phyloP scores from a whole-genome alignment of 2,797 vertebrate species.

The Cichlasoma orientale region DNA sequence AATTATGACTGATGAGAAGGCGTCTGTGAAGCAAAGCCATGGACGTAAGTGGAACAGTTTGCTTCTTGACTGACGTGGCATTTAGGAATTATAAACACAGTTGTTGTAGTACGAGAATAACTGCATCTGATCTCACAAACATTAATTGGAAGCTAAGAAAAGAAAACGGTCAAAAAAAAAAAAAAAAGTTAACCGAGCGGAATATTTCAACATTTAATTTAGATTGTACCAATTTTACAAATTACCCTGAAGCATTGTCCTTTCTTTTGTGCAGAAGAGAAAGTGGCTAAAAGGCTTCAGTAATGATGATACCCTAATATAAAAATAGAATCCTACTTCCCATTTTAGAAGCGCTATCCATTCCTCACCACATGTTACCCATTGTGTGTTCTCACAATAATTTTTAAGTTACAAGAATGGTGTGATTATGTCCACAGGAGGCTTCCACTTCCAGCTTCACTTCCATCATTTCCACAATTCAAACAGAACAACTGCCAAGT shows the following conservation, averaged over 20 bases:
- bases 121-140: background rate
- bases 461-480: constrained; percentile 63
- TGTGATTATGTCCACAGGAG: constrained; percentile 66
- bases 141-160: background rate
- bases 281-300: background rate
- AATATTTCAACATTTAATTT: background rate
- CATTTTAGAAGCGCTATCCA: constrained; percentile 8
- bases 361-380: constrained; percentile 35
- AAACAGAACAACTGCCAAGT: constrained; percentile 66
- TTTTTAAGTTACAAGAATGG: constrained; percentile 55
- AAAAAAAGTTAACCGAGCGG: background rate
- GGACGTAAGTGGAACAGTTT: constrained; percentile 33
- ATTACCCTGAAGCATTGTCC: background rate
- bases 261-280: background rate
- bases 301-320: constrained; percentile 5
- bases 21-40: constrained; percentile 20
- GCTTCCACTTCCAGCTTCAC: constrained; percentile 50
- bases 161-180: background rate
- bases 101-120: background rate
- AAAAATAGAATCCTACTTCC: constrained; percentile 25
- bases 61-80: constrained; percentile 14
- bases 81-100: constrained; percentile 26
- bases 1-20: constrained; percentile 55
- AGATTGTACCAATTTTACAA: background rate
- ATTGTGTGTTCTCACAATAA: constrained; percentile 59